These are phyloP conservation scores for Condylura cristata DNA, from an alignment of 2,113 vertebrate species.

Conservation along the genomic window DNA sequence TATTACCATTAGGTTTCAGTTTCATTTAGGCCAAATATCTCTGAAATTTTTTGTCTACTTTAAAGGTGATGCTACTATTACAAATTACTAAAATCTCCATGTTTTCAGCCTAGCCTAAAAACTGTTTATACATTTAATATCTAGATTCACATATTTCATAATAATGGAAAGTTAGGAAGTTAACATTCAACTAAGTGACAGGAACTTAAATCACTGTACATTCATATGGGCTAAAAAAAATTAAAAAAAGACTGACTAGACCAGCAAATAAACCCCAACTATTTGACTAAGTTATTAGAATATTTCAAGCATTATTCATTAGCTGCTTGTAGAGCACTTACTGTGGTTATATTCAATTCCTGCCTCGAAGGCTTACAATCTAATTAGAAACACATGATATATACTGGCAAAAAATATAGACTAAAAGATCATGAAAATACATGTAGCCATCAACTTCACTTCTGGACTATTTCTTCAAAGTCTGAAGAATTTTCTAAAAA, in stretches of 20 bases:
- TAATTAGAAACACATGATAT: constrained; percentile 3
- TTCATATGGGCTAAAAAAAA: neutral
- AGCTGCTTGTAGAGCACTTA: neutral
- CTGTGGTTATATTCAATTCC: neutral
- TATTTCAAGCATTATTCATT: constrained; percentile 18
- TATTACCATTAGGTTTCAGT: constrained; percentile 21
- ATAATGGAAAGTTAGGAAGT: neutral
- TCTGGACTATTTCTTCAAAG: neutral
- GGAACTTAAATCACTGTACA: neutral
- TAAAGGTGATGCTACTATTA: neutral
- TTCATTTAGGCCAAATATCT: neutral
- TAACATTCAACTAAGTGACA: neutral
- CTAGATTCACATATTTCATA: constrained; percentile 14
- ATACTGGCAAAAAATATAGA: neutral
- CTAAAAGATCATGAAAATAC: neutral
- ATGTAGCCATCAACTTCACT: neutral
- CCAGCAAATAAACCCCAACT: neutral
- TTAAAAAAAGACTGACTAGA: constrained; percentile 5
- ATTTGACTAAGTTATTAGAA: constrained; percentile 2
- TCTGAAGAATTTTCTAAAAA: constrained; percentile 36
- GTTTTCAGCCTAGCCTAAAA: constrained; percentile 8
- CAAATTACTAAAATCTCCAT: neutral
- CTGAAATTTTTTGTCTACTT: constrained; percentile 30
- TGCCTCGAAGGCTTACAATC: constrained; percentile 44
- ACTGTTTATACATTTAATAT: constrained; percentile 8